phyloP scores from a whole-genome alignment of 2,113 vertebrate species.

The Phalacrocorax aristotelis region DNA sequence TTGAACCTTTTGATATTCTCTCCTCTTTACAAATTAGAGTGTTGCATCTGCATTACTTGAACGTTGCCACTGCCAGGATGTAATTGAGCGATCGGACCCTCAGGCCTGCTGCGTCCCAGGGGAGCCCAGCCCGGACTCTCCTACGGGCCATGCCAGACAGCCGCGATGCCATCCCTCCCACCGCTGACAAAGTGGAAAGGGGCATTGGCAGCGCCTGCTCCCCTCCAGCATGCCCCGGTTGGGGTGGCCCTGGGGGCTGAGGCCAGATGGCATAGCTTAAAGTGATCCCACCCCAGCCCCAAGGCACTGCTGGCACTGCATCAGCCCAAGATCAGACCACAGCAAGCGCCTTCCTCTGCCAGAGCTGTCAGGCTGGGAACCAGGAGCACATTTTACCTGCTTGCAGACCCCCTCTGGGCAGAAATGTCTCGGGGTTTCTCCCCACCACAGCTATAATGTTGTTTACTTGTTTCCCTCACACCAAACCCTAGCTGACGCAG shows the following conservation, averaged over 20 bases:
- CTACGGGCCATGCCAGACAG: neutral
- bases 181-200: neutral
- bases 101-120: neutral
- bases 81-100: accelerated
- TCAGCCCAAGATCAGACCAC: neutral
- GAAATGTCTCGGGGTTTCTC: neutral
- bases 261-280: conserved; percentile 28
- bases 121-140: neutral
- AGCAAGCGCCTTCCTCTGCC: neutral
- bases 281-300: neutral
- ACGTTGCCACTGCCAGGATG: neutral
- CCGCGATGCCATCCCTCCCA: neutral
- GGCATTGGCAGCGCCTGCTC: neutral
- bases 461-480: neutral
- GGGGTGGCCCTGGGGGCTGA: neutral
- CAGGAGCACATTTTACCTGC: neutral
- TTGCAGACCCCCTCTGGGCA: neutral
- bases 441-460: neutral
- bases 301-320: neutral
- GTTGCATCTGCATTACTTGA: neutral
- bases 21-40: neutral
- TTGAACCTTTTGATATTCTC: neutral
- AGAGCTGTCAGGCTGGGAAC: neutral
- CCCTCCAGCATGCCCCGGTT: neutral
- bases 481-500: accelerated